Percentiles rank a stretch among this genome's conserved stretches.
phyloP scores from a whole-genome alignment of 2,888 invertebrate genomes.

The Cremastinae sp. region DNA sequence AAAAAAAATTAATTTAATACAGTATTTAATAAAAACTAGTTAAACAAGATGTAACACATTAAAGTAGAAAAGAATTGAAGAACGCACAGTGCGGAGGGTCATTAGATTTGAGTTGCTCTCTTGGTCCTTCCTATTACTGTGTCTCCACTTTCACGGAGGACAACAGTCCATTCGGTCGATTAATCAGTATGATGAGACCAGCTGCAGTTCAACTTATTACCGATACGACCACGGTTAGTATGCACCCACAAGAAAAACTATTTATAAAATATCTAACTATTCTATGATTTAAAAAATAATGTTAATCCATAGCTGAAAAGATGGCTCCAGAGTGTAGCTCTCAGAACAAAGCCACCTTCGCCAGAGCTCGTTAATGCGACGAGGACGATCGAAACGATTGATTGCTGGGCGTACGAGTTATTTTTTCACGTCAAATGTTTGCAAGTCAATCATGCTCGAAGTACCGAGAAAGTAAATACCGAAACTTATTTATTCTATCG shows the following conservation, averaged over 20 bases:
- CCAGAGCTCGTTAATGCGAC: slow-evolving; percentile 68
- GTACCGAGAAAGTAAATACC: slow-evolving; percentile 67
- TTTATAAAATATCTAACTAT: background rate
- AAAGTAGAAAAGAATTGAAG: slow-evolving; percentile 64
- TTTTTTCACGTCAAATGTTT: slow-evolving; percentile 75
- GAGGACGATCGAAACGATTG: slow-evolving; percentile 73
- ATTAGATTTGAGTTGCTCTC: slow-evolving; percentile 63
- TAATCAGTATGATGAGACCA: slow-evolving; percentile 71
- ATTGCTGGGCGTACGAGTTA: slow-evolving; percentile 76
- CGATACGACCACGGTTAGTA: slow-evolving; percentile 72
- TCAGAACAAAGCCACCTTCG: slow-evolving; percentile 62
- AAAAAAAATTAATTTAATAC: background rate
- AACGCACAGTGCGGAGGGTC: slow-evolving; percentile 67
- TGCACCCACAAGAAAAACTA: background rate
- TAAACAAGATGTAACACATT: background rate
- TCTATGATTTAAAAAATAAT: background rate
- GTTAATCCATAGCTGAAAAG: slow-evolving; percentile 69
- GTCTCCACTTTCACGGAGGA: slow-evolving; percentile 64
- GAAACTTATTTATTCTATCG: background rate
- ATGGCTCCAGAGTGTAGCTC: slow-evolving; percentile 71
- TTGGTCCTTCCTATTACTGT: slow-evolving; percentile 19
- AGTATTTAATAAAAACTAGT: background rate
- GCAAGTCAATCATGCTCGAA: slow-evolving; percentile 68
- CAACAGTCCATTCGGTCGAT: slow-evolving; percentile 66
- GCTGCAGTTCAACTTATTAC: slow-evolving; percentile 72